Percentiles rank a stretch among this genome's conserved stretches.
Evolutionary conservation across 2,888 invertebrate species (phyloP).

Genomic region (Epirrhoe tristata): DNA sequence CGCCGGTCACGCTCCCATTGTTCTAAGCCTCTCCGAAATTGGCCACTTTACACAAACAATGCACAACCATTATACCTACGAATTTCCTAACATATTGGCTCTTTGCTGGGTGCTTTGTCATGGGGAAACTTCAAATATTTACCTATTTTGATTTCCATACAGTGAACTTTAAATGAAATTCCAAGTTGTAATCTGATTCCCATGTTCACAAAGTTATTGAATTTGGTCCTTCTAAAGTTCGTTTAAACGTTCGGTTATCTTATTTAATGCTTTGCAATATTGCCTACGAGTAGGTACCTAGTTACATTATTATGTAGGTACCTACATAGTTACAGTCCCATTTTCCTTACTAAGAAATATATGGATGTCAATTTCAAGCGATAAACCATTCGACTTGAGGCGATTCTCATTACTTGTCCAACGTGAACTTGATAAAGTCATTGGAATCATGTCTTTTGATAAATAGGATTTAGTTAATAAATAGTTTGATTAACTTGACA

Average conservation of each 20-base stretch:
- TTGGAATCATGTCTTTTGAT: slow-evolving; percentile 29
- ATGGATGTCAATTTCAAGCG: slow-evolving; percentile 42
- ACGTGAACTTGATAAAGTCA: slow-evolving; percentile 27
- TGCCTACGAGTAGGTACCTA: background rate
- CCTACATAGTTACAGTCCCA: background rate
- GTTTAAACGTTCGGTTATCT: too few species aligned
- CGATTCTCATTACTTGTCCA: slow-evolving; percentile 30
- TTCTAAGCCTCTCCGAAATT: slow-evolving; percentile 67
- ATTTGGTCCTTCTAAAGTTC: too few species aligned
- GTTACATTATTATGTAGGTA: too few species aligned
- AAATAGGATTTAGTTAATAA: slow-evolving; percentile 28
- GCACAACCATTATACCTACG: slow-evolving; percentile 47
- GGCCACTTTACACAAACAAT: slow-evolving; percentile 64
- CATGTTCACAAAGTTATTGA: too few species aligned
- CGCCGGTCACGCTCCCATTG: slow-evolving; percentile 77
- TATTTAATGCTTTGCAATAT: too few species aligned
- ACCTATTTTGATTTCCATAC: background rate
- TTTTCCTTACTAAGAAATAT: slow-evolving; percentile 27
- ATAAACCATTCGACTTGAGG: slow-evolving; percentile 31
- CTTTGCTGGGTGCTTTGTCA: slow-evolving; percentile 27
- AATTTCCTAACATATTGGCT: slow-evolving; percentile 54
- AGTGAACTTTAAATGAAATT: too few species aligned
- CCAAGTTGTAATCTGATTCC: too few species aligned
- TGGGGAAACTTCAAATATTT: slow-evolving; percentile 7
- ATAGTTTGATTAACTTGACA: slow-evolving; percentile 20